Evolutionary conservation across 1,140 invertebrate genomes (phyloP).

Genomic region (Eumeta japonica): DNA sequence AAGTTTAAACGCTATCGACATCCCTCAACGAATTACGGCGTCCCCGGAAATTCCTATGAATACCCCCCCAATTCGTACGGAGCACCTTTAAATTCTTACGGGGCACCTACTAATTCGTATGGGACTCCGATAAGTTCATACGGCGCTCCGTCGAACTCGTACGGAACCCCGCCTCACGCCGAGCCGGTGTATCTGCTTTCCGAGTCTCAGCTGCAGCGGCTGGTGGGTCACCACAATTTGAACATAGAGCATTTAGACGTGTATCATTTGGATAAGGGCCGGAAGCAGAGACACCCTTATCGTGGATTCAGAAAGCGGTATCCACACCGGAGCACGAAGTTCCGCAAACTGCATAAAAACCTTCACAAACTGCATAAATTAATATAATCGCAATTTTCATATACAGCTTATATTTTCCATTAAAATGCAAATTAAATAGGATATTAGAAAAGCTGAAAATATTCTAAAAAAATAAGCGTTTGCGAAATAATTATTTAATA

Average conservation of each 20-base stretch:
- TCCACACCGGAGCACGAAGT: conserved; percentile 21
- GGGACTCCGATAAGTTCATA: conserved; percentile 8
- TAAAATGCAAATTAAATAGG: background rate
- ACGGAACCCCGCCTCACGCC: background rate
- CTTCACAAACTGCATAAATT: conserved; percentile 24
- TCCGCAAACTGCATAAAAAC: conserved; percentile 13
- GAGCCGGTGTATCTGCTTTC: conserved; percentile 42
- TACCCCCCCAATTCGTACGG: too few relatives aligned
- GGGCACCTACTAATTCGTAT: conserved; percentile 5
- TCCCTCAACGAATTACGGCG: too few relatives aligned
- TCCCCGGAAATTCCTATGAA: too few relatives aligned
- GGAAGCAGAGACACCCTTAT: conserved; percentile 17
- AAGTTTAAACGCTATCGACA: conserved; percentile 18
- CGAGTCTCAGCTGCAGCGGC: conserved; percentile 31
- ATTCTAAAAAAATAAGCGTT: too few relatives aligned
- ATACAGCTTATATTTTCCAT: conserved; percentile 1
- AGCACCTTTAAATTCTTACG: too few relatives aligned
- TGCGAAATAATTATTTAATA: too few relatives aligned
- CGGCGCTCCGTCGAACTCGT: conserved; percentile 4
- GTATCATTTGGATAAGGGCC: conserved; percentile 24
- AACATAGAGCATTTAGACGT: conserved; percentile 44
- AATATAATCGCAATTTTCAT: background rate
- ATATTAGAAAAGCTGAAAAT: background rate
- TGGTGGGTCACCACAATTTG: conserved; percentile 34
- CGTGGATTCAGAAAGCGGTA: conserved; percentile 23